A percentile compares a stretch with the other conserved stretches of the same genome.
Evolutionary conservation across 2,113 vertebrate genomes (phyloP).

Genomic region (Corydoras sp.): DNA sequence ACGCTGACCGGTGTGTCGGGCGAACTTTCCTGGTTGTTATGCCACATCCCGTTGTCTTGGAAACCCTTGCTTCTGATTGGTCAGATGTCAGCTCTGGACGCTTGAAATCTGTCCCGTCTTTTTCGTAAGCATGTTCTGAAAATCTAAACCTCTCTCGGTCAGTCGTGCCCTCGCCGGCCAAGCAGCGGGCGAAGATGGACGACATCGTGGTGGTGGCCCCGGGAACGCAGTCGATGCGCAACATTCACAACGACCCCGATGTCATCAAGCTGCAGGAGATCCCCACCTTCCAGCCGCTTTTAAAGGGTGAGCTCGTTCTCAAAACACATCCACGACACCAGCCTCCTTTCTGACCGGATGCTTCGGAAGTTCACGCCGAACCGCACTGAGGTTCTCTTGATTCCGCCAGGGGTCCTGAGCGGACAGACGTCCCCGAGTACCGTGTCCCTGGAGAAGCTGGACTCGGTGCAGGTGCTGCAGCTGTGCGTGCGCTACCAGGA

Average conservation of each 20-base stretch:
- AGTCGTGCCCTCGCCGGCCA: constrained; percentile 86
- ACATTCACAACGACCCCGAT: constrained; percentile 92
- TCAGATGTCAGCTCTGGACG: no score
- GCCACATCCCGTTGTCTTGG: no score
- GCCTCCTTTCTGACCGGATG: no score
- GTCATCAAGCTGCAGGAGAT: constrained; percentile 98
- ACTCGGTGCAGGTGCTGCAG: constrained; percentile 86
- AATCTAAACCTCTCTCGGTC: constrained; percentile 9
- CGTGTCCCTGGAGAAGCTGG: constrained; percentile 81
- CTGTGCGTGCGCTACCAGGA: constrained; percentile 91
- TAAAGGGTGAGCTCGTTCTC: constrained; percentile 75
- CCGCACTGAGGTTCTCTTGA: neutral
- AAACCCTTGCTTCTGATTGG: no score
- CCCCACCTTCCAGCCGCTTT: constrained; percentile 91
- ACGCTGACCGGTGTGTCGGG: no score
- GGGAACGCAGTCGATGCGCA: constrained; percentile 84
- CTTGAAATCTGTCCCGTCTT: no score
- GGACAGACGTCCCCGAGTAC: constrained; percentile 86
- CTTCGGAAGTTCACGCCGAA: no score
- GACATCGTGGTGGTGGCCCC: constrained; percentile 93
- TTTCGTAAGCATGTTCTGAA: no score
- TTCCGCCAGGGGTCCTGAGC: constrained; percentile 77
- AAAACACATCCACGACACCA: no score
- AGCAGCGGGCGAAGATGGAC: constrained; percentile 95
- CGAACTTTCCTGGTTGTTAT: no score